Base-by-base conservation (phyloP, 1,140 invertebrate species). In the Phymastichus coffea region DNA sequence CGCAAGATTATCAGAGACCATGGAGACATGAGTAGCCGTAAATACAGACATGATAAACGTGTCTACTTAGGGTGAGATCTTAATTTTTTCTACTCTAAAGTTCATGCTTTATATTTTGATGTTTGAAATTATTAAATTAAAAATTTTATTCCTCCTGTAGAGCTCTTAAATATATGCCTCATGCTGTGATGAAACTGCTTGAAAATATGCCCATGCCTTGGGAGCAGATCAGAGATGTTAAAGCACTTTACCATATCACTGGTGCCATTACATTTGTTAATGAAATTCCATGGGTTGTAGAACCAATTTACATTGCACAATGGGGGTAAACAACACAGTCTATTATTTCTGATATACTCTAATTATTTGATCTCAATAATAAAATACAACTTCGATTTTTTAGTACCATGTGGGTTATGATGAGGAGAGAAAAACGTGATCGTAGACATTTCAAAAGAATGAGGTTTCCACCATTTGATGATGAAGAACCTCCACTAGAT, bases 161-260 rank as follows among this genome's bases (percentile, higher is more conserved):
- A 9, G 96, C 97, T 3, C 81, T 99, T 22, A 99, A 99, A 77
- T 99, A 99, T 74, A 99, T 99, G 96, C 97, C 98, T 2, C 98
- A 99, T 86, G 97, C 98, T 20, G 96, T 99, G 1, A 89, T 99
- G 82, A 99, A 99, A 74, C 83, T 99, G 1, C 76, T 99, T 57
- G 97, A 99, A 81, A 99, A 99, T 74, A 99, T 99, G 97, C 98
- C 98, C 0, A 99, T 99, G 97, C 98, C 98, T 1, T 99, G 98
- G 98, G 98, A 99, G 80, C 97, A 99, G 81, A 99, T 99, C 63
- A 81, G 97, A 66, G 97, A 99, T 82, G 95, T 98, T 0, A 92
- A 95, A 80, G 96, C 98, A 2, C 80, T 98, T 4, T 99, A 98
- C 76, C 97, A 98, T 70, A 98, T 98, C 40, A 98, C 96, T 12